Evolutionary conservation across 2,888 invertebrate species (phyloP), one percentile per base, ranked within the genome.

Genomic region (Caenorhabditis wallacei): DNA sequence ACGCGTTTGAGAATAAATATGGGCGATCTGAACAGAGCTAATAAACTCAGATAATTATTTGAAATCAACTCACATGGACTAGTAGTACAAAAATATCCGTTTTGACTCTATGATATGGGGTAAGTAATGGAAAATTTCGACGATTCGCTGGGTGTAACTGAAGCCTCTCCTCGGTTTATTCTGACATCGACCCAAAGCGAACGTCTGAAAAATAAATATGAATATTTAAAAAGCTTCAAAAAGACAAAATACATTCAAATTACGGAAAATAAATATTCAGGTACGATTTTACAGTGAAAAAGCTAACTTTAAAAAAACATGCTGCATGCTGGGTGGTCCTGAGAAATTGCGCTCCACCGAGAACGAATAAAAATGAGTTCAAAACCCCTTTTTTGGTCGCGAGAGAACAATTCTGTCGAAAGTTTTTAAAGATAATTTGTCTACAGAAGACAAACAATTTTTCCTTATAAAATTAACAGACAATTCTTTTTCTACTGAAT

Each of bases 101-200:
- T 37, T 37, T 53, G 66, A 16, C n/a, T 37, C 35, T 53, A 10
- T 53, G 66, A 66, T 66, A 66, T 66, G 51, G 71, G 72, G 53
- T 72, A 61, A 72, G 71, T 71, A 71, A 35, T 26, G 66, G 51
- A 66, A 35, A 30, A 16, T 53, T 54, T 59, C 70, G 72, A 72
- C 72, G 63, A 72, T 63, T 72, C 72, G 72, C 72, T 63, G 72
- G 37, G 71, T 35, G 40, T 53, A 53, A 71, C 48, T 18, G 57
- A n/a, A n/a, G 46, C 18, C 53, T 22, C 22, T 43, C 10, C 26
- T 37, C 11, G 35, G 35, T 75, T 75, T 64, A 75, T 46, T 66
- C 51, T 48, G 66, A 35, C 75, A 75, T 75, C 75, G 75, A 66
- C 75, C 64, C 54, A 43, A 57, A 66, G 75, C 75, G 75, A 75